phyloP scores from a whole-genome alignment of 2,113 vertebrate species.

The Stegastes partitus region DNA sequence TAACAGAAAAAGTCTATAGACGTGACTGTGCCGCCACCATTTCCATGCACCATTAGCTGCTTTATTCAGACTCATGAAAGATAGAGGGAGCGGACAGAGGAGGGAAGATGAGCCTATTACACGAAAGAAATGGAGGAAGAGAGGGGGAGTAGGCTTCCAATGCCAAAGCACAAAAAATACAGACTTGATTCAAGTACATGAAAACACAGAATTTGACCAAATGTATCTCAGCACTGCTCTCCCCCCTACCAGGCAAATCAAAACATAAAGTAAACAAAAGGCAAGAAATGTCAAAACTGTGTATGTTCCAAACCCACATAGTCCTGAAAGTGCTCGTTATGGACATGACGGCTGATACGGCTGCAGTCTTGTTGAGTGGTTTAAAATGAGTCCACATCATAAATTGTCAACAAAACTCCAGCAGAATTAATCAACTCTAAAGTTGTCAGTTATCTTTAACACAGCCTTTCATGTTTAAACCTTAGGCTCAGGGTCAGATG shows the following conservation, averaged over 20 bases:
- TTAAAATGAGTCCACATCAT: background rate
- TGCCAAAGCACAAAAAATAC: constrained; percentile 54
- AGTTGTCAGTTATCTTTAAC: background rate
- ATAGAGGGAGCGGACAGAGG: constrained; percentile 53
- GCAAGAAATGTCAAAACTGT: constrained; percentile 1
- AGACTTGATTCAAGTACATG: constrained; percentile 14
- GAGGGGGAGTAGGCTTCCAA: constrained; percentile 31
- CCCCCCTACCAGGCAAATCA: background rate
- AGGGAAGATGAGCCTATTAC: constrained; percentile 73
- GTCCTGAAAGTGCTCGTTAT: background rate
- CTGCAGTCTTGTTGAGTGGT: background rate
- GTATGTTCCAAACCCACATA: background rate
- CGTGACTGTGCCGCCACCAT: constrained; percentile 64
- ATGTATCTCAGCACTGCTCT: background rate
- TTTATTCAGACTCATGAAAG: constrained; percentile 75
- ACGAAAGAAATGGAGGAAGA: constrained; percentile 25
- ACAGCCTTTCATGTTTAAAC: background rate
- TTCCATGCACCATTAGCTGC: constrained; percentile 76
- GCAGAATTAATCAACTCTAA: background rate
- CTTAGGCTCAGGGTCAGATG: background rate
- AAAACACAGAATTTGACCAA: constrained; percentile 30
- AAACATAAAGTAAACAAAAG: constrained; percentile 13
- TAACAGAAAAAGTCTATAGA: constrained; percentile 55
- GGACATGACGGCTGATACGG: background rate
- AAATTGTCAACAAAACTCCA: too few species aligned